These are phyloP conservation scores for Nomada lathburiana DNA, from an alignment of 2,888 invertebrate species.

Conservation along the genomic window DNA sequence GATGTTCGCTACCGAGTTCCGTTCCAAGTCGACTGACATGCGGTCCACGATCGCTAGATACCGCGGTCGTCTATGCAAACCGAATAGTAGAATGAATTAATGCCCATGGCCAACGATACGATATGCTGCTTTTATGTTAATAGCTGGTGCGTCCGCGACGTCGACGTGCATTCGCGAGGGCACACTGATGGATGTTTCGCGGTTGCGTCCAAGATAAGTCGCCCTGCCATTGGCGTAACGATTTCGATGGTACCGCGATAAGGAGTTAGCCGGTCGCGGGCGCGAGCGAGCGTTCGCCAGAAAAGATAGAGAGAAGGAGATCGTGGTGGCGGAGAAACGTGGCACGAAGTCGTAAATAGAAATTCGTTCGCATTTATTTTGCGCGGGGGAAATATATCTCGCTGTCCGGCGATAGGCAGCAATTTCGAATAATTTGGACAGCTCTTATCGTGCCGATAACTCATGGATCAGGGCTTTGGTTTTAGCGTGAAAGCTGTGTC, in stretches of 20 bases:
- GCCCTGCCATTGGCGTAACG: conserved; percentile 38
- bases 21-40: conserved; percentile 48
- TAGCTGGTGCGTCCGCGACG: conserved; percentile 48
- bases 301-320: neutral
- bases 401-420: conserved; percentile 39
- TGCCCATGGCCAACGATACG: conserved; percentile 54
- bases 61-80: conserved; percentile 55
- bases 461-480: conserved; percentile 15
- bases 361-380: conserved; percentile 42
- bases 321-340: conserved; percentile 10
- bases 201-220: conserved; percentile 61
- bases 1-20: conserved; percentile 69
- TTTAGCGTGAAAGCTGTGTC: neutral
- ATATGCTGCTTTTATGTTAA: conserved; percentile 70
- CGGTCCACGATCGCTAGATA: conserved; percentile 64
- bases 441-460: conserved; percentile 46
- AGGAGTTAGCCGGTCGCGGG: conserved; percentile 21
- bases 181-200: conserved; percentile 62
- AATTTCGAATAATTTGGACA: conserved; percentile 51
- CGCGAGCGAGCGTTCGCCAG: conserved; percentile 11
- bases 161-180: conserved; percentile 32
- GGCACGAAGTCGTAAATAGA: conserved; percentile 41
- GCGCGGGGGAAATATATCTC: conserved; percentile 26
- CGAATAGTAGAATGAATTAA: conserved; percentile 69
- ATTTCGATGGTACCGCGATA: conserved; percentile 58